These are phyloP conservation scores for Heliconius eleuchia DNA, from an alignment of 1,140 invertebrate species.

Conservation along the genomic window DNA sequence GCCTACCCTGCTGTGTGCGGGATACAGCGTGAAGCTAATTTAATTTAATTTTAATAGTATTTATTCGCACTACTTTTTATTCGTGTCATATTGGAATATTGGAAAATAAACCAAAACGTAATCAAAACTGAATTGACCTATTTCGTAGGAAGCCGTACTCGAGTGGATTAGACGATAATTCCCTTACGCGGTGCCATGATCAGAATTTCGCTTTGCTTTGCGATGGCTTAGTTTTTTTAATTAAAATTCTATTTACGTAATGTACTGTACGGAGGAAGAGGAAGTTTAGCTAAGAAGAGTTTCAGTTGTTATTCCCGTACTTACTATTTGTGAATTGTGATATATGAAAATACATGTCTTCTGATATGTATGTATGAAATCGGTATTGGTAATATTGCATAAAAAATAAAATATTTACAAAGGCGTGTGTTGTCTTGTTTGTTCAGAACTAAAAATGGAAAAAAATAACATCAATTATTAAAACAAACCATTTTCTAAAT, in stretches of 20 bases:
- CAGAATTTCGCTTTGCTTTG: conserved; percentile 29
- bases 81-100: conserved; percentile 14
- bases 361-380: no score
- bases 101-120: conserved; percentile 26
- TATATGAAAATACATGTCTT: no score
- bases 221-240: conserved; percentile 25
- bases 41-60: background rate
- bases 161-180: conserved; percentile 36
- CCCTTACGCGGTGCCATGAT: conserved; percentile 31
- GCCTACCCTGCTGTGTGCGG: no score
- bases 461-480: no score
- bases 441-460: no score
- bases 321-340: no score
- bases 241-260: conserved; percentile 22
- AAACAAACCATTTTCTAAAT: background rate
- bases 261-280: background rate
- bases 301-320: background rate
- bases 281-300: background rate
- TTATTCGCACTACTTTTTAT: background rate
- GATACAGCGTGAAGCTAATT: no score
- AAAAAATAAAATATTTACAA: no score
- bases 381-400: no score
- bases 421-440: no score
- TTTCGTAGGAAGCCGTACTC: conserved; percentile 37
- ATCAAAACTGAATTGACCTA: conserved; percentile 39